Evolutionary conservation across 2,888 invertebrate genomes (phyloP).

Genomic region (Elmis aenea): DNA sequence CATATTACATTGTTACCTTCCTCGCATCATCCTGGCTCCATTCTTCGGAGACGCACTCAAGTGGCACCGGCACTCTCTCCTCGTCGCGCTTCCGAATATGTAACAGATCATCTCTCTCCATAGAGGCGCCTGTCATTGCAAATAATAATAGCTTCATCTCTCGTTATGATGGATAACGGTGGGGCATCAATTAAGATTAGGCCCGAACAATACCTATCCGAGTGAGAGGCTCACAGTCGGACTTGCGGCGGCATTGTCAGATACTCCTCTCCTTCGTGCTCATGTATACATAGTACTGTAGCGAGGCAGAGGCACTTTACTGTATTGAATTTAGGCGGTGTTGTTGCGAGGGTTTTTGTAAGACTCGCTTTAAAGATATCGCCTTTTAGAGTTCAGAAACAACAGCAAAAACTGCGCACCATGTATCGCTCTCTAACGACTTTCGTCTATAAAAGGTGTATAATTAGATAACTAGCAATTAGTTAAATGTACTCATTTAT

Average conservation of each 20-base stretch:
- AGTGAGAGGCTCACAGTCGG: conserved; percentile 29
- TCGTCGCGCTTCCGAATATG: conserved; percentile 21
- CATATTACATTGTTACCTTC: conserved; percentile 50
- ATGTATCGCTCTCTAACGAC: conserved; percentile 23
- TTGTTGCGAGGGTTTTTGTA: conserved; percentile 38
- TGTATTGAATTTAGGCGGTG: conserved; percentile 47
- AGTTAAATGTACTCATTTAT: conserved; percentile 47
- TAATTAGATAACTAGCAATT: conserved; percentile 46
- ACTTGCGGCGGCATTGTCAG: conserved; percentile 24
- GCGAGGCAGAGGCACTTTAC: conserved; percentile 46
- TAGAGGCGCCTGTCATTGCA: conserved; percentile 36
- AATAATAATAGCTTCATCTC: conserved; percentile 38
- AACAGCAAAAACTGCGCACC: conserved; percentile 27
- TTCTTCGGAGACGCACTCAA: conserved; percentile 37
- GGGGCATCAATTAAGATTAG: conserved; percentile 49
- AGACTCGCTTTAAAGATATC: conserved; percentile 32
- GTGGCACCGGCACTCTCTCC: conserved; percentile 28
- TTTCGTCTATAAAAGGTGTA: conserved; percentile 38
- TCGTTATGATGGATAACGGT: conserved; percentile 47
- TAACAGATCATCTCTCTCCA: conserved; percentile 18
- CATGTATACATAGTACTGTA: conserved; percentile 30
- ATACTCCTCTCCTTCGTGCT: conserved; percentile 24
- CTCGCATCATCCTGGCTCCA: conserved; percentile 31
- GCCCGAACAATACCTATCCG: conserved; percentile 45
- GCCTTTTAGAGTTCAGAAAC: conserved; percentile 22